phyloP scores from a whole-genome alignment of 1,140 invertebrate species.

The Subanguina moxae region DNA sequence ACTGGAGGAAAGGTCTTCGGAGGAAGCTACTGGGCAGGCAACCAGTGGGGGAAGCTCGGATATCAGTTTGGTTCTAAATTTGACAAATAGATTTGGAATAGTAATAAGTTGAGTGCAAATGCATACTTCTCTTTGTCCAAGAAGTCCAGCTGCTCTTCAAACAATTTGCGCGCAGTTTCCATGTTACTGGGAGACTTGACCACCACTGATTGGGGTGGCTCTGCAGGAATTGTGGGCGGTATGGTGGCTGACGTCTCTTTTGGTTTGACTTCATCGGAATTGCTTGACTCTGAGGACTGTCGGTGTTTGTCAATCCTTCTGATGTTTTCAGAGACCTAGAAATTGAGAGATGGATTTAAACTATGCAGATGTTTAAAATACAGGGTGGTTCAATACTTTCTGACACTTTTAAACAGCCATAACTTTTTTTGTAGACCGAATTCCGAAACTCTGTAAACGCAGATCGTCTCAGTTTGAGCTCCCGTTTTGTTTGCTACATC shows the following conservation, averaged over 20 bases:
- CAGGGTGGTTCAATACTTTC: neutral
- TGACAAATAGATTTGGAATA: neutral
- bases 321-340: slow-evolving; percentile 41
- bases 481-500: neutral
- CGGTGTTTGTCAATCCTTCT: slow-evolving; percentile 45
- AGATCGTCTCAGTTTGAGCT: neutral
- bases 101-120: neutral
- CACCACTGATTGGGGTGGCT: neutral
- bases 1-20: slow-evolving; percentile 53
- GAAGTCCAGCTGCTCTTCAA: slow-evolving; percentile 58
- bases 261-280: neutral
- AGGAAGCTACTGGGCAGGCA: slow-evolving; percentile 48
- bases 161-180: slow-evolving; percentile 50
- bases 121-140: slow-evolving; percentile 57
- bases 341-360: neutral
- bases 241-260: neutral
- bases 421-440: too few relatives aligned
- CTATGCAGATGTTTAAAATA: neutral
- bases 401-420: too few relatives aligned
- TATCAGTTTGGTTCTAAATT: slow-evolving; percentile 53
- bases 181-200: slow-evolving; percentile 25
- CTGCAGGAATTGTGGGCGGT: neutral
- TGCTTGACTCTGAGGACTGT: slow-evolving; percentile 20
- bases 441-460: neutral
- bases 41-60: slow-evolving; percentile 58